Evolutionary conservation across 2,888 invertebrate species (phyloP).

Genomic region (Minunthozetes semirufus): DNA sequence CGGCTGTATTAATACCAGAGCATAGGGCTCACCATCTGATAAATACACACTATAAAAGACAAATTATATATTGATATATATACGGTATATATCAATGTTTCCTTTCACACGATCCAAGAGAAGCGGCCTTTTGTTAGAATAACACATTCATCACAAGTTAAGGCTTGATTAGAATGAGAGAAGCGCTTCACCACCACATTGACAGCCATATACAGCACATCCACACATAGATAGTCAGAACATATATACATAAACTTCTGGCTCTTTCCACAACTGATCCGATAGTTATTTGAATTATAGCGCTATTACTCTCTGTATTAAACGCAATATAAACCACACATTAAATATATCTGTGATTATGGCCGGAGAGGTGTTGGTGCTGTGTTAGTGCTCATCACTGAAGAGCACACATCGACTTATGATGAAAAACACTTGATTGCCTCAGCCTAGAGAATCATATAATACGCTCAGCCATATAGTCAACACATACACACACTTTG

Average conservation of each 20-base stretch:
- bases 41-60: neutral
- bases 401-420: too few species aligned
- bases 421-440: too few species aligned
- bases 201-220: too few species aligned
- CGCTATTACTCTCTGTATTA: neutral
- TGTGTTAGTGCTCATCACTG: too few species aligned
- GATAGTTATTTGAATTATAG: neutral
- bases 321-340: too few species aligned
- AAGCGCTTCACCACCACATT: neutral
- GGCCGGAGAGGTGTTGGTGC: neutral
- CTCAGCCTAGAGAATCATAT: neutral
- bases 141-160: slow-evolving; percentile 1
- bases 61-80: neutral
- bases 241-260: too few species aligned
- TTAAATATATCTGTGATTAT: neutral
- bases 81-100: neutral
- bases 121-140: neutral
- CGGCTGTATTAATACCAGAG: neutral
- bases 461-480: neutral
- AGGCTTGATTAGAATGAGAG: neutral
- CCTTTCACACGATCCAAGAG: neutral
- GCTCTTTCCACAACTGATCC: neutral
- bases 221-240: too few species aligned
- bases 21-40: neutral
- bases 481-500: neutral